Conservation (phyloP, 2,113 vertebrate genomes). For the Plestiodon gilberti region DNA sequence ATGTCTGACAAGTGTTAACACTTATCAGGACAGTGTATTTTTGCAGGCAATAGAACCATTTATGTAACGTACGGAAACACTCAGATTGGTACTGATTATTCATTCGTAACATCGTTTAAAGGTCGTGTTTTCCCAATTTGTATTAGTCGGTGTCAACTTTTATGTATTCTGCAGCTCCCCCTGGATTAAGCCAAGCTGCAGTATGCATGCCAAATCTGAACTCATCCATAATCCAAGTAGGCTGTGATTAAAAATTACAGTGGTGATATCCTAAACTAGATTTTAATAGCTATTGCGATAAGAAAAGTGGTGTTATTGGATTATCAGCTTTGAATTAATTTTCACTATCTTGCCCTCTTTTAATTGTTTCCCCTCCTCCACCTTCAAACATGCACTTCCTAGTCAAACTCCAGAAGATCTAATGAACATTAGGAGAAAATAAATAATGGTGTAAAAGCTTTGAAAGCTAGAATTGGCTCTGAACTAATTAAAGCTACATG, state of each 20-base stretch:
- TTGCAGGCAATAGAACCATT: background rate
- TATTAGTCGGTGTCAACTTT: constrained; percentile 7
- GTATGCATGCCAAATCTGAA: constrained; percentile 32
- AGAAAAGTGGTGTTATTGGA: constrained; percentile 45
- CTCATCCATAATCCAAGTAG: constrained; percentile 12
- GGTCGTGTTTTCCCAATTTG: constrained; percentile 1
- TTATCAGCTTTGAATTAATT: constrained; percentile 54
- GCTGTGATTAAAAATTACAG: constrained; percentile 53
- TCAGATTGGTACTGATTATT: background rate
- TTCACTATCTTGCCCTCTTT: constrained; percentile 47
- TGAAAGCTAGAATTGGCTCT: constrained; percentile 56
- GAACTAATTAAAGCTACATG: constrained; percentile 19
- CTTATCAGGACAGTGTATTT: constrained; percentile 1
- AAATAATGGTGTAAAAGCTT: constrained; percentile 29
- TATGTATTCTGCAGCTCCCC: constrained; percentile 12
- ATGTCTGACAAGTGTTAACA: constrained; percentile 13
- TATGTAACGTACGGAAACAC: constrained; percentile 28
- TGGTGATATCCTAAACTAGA: constrained; percentile 43
- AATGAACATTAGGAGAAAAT: constrained; percentile 8
- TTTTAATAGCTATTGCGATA: constrained; percentile 51
- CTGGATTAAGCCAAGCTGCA: constrained; percentile 38
- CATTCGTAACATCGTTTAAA: constrained; percentile 29
- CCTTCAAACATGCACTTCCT: background rate
- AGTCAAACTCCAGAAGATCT: constrained; percentile 33
- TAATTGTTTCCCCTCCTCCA: constrained; percentile 23